A percentile compares a stretch with the other conserved stretches of the same genome.
phyloP scores from a whole-genome alignment of 2,888 invertebrate genomes.

The Aphrophora alni region DNA sequence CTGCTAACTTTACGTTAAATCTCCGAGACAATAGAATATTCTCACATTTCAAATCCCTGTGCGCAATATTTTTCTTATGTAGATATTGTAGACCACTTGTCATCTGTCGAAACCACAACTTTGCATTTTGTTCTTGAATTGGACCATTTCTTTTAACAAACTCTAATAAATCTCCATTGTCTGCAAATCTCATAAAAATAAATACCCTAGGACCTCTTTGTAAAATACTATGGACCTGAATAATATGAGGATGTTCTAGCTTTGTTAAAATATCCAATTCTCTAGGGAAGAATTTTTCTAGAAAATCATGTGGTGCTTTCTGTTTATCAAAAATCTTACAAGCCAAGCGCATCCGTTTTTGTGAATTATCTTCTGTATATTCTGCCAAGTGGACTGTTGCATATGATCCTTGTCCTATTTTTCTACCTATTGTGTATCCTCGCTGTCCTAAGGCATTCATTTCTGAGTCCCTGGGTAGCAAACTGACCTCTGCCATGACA shows the following conservation, averaged over 20 bases:
- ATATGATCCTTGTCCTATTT: slow-evolving; percentile 91
- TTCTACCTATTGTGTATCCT: slow-evolving; percentile 83
- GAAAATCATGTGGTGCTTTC: slow-evolving; percentile 87
- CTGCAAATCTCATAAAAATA: slow-evolving; percentile 91
- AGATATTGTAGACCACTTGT: slow-evolving; percentile 82
- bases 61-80: slow-evolving; percentile 84
- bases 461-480: slow-evolving; percentile 75
- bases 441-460: slow-evolving; percentile 83
- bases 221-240: slow-evolving; percentile 86
- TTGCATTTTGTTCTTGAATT: slow-evolving; percentile 78
- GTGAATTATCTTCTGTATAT: slow-evolving; percentile 73
- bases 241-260: slow-evolving; percentile 89
- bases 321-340: slow-evolving; percentile 93
- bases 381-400: slow-evolving; percentile 89
- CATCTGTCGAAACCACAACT: slow-evolving; percentile 88
- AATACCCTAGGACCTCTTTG: slow-evolving; percentile 84
- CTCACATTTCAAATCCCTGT: slow-evolving; percentile 94
- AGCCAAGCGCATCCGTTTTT: slow-evolving; percentile 76
- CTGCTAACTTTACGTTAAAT: slow-evolving; percentile 89
- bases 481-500: not conserved
- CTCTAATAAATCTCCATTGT: slow-evolving; percentile 88
- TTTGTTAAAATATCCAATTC: slow-evolving; percentile 89
- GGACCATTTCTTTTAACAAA: slow-evolving; percentile 80
- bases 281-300: slow-evolving; percentile 91
- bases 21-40: slow-evolving; percentile 84